Conservation (phyloP, 2,888 invertebrate species). For the Microctonus hyperodae region DNA sequence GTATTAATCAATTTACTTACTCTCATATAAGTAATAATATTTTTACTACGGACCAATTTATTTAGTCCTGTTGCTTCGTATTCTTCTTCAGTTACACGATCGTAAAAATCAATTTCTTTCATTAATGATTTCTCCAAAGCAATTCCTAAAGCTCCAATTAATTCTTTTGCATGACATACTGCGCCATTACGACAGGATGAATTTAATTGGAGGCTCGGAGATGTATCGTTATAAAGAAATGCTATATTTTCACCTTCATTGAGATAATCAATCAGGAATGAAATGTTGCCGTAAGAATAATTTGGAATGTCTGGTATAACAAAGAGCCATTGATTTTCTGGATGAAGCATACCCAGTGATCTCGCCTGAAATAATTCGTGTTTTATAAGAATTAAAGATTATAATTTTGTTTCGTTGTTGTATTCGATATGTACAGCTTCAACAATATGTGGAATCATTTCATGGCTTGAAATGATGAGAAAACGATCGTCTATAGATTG, state of each 20-base stretch:
- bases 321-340: conserved; percentile 84
- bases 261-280: conserved; percentile 68
- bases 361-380: conserved; percentile 65
- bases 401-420: too few species aligned
- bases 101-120: conserved; percentile 76
- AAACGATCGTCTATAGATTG: conserved; percentile 63
- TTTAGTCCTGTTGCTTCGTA: conserved; percentile 81
- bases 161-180: conserved; percentile 74
- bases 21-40: conserved; percentile 73
- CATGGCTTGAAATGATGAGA: conserved; percentile 70
- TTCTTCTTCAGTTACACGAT: conserved; percentile 83
- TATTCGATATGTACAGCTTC: too few species aligned
- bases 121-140: conserved; percentile 74
- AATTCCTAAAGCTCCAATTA: conserved; percentile 72
- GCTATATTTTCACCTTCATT: conserved; percentile 84
- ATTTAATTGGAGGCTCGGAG: conserved; percentile 45
- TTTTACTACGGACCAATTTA: conserved; percentile 72
- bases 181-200: conserved; percentile 70
- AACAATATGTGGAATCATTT: conserved; percentile 71
- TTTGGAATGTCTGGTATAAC: conserved; percentile 71
- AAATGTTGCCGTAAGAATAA: conserved; percentile 64
- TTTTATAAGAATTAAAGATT: not conserved
- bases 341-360: conserved; percentile 72
- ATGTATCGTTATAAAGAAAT: conserved; percentile 76
- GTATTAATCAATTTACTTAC: conserved; percentile 60